A percentile compares a stretch with the other conserved stretches of the same genome.
These are phyloP conservation scores for Phaethornis superciliosus DNA, from an alignment of 2,113 vertebrate species.

Conservation along the genomic window DNA sequence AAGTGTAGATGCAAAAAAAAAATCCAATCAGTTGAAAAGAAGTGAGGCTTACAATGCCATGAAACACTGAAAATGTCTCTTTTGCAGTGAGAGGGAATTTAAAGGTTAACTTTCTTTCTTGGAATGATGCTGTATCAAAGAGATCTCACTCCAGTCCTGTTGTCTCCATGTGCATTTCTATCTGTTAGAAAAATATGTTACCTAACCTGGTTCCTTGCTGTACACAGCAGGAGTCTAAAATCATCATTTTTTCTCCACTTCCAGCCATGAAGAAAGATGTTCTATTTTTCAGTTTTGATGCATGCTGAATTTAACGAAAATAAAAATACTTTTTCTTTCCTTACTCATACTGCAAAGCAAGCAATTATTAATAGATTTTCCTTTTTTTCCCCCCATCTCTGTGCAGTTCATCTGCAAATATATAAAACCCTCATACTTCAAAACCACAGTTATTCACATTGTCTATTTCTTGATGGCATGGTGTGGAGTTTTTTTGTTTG, in stretches of 20 bases:
- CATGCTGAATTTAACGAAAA: constrained; percentile 64
- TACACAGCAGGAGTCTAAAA: background rate
- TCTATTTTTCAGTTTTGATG: constrained; percentile 50
- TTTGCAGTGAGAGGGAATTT: background rate
- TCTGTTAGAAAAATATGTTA: background rate
- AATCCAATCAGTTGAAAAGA: background rate
- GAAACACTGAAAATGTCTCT: background rate
- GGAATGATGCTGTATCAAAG: background rate
- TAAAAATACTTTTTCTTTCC: constrained; percentile 50
- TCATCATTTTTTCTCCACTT: constrained; percentile 26
- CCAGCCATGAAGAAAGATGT: background rate
- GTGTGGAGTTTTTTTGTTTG: too few relatives aligned
- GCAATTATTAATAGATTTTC: background rate
- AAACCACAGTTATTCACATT: background rate
- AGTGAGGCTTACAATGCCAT: background rate
- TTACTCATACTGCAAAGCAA: constrained; percentile 21
- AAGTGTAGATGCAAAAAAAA: background rate
- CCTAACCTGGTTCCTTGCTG: background rate
- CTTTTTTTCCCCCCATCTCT: background rate
- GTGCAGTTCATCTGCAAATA: background rate
- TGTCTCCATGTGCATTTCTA: background rate
- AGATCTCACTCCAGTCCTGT: background rate
- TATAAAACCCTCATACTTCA: background rate
- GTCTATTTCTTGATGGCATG: background rate
- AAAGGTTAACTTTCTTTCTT: background rate